Conservation (phyloP, 2,113 vertebrate species). For the Isichthys henryi region DNA sequence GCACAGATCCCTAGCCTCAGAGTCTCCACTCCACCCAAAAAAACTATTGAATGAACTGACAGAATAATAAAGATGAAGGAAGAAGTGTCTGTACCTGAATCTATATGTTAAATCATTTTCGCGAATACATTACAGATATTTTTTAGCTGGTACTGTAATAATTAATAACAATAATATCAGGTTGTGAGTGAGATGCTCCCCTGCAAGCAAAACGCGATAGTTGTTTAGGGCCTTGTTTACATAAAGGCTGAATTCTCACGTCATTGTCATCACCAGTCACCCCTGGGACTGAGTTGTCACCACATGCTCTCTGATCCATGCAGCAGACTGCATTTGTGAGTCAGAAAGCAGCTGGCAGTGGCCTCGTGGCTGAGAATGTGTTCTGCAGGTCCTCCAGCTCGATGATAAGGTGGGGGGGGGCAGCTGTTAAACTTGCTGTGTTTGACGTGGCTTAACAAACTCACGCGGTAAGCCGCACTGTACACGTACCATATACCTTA, state of each 20-base stretch:
- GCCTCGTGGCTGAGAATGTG: not conserved
- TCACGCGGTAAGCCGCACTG: not conserved
- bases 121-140: not conserved
- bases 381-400: not conserved
- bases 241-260: not conserved
- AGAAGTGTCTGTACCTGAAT: not conserved
- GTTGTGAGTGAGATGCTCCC: not conserved
- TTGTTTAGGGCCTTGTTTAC: not conserved
- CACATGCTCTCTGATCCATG: not conserved
- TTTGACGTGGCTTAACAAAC: not conserved
- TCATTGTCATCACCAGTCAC: not conserved
- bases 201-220: not conserved
- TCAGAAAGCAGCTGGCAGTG: not conserved
- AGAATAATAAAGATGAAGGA: not conserved
- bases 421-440: not conserved
- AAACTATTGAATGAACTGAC: not conserved
- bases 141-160: not conserved
- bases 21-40: not conserved
- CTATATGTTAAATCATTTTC: not conserved
- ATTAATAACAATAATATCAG: not conserved
- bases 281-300: not conserved
- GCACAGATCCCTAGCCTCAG: too few species aligned
- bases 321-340: not conserved
- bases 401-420: not conserved
- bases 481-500: not conserved